phyloP scores from a whole-genome alignment of 2,888 invertebrate genomes.

The Nysson spinosus region DNA sequence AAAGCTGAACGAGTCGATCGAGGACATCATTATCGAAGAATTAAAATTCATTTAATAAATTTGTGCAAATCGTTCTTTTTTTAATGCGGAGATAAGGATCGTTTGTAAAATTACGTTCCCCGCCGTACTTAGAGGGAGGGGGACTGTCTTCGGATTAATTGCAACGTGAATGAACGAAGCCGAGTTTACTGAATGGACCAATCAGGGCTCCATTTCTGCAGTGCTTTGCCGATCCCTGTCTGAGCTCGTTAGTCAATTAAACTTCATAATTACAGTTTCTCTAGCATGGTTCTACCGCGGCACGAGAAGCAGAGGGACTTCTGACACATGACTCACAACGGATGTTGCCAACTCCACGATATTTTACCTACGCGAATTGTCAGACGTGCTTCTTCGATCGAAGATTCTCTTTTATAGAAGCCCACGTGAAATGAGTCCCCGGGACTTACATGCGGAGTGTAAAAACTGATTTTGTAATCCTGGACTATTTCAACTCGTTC shows the following conservation, averaged over 20 bases:
- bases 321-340: constrained; percentile 47
- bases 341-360: constrained; percentile 34
- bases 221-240: constrained; percentile 53
- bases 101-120: no score
- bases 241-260: constrained; percentile 70
- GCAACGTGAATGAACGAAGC: constrained; percentile 50
- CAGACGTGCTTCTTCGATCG: neutral
- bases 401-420: no score
- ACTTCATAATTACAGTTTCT: constrained; percentile 66
- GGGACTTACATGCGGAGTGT: no score
- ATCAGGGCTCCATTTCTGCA: constrained; percentile 56
- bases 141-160: constrained; percentile 52
- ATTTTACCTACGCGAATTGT: constrained; percentile 9
- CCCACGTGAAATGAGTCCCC: no score
- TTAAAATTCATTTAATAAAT: no score
- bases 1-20: no score
- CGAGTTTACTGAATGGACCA: constrained; percentile 48
- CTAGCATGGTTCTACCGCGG: constrained; percentile 8
- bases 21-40: neutral
- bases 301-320: constrained; percentile 9
- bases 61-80: no score
- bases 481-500: no score
- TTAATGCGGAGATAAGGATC: no score
- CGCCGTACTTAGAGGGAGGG: neutral
- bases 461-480: no score